phyloP scores from a whole-genome alignment of 1,140 invertebrate genomes.

The Sycobia sp. region DNA sequence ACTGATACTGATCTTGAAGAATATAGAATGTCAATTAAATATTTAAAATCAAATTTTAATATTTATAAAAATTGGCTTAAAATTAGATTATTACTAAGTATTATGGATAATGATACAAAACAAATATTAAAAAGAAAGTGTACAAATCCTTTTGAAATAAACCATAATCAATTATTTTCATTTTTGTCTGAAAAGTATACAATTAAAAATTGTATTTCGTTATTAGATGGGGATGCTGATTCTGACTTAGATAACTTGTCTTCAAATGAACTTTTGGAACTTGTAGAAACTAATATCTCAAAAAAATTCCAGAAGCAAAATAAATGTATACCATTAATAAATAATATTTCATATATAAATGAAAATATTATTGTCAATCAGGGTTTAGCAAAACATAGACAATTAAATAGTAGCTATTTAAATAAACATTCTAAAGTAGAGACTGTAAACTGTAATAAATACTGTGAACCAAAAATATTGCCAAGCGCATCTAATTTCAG shows the following conservation, averaged over 20 bases:
- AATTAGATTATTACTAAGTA: constrained; percentile 33
- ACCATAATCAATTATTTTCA: constrained; percentile 22
- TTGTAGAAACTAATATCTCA: background rate
- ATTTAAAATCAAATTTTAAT: constrained; percentile 38
- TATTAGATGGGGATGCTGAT: background rate
- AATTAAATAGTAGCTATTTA: background rate
- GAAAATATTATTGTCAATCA: background rate
- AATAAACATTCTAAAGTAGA: background rate
- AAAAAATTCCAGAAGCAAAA: background rate
- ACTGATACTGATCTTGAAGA: constrained; percentile 38
- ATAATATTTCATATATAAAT: constrained; percentile 4
- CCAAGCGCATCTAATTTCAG: background rate
- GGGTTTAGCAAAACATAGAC: background rate
- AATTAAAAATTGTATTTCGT: constrained; percentile 12
- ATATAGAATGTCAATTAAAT: constrained; percentile 44
- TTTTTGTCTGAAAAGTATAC: constrained; percentile 22
- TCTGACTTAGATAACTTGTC: background rate
- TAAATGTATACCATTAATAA: constrained; percentile 13
- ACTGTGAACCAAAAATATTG: background rate
- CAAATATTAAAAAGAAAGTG: constrained; percentile 28
- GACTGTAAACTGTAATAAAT: constrained; percentile 9
- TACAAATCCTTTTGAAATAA: constrained; percentile 15
- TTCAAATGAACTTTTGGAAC: background rate
- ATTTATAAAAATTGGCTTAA: constrained; percentile 28
- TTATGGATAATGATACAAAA: constrained; percentile 24